Conservation (phyloP, 2,888 invertebrate species). For the Troilus luridus region DNA sequence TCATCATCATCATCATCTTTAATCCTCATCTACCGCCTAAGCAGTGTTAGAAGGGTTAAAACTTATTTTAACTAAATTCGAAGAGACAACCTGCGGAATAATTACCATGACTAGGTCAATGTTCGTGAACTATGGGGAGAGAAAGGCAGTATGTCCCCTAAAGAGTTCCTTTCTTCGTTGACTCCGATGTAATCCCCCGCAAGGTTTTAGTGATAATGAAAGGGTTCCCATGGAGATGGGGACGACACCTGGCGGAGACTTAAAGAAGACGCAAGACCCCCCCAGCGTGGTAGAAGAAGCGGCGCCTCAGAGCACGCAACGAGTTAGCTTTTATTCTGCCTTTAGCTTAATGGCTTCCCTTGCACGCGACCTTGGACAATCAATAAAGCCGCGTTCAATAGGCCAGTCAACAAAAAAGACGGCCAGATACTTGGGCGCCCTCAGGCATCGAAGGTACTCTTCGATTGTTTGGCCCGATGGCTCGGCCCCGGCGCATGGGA, state of each 20-base stretch:
- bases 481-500: not conserved
- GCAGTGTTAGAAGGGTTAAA: too few species aligned
- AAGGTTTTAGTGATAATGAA: not conserved
- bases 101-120: too few species aligned
- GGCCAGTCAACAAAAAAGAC: slow-evolving; percentile 49
- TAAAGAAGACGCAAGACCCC: not conserved
- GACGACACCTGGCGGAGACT: not conserved
- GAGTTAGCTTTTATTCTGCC: not conserved
- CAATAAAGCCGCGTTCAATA: slow-evolving; percentile 48
- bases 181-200: not conserved
- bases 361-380: slow-evolving; percentile 55
- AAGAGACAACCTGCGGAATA: too few species aligned
- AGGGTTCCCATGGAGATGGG: not conserved
- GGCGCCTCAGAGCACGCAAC: slow-evolving; percentile 26
- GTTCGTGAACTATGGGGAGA: too few species aligned
- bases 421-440: slow-evolving; percentile 24
- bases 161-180: too few species aligned
- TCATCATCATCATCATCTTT: too few species aligned
- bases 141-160: too few species aligned
- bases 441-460: not conserved
- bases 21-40: too few species aligned
- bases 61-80: too few species aligned
- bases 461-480: not conserved
- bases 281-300: not conserved
- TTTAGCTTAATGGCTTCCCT: slow-evolving; percentile 15